Base-by-base conservation (phyloP, 2,797 vertebrate genomes). In the Pangasius larnaudii region DNA sequence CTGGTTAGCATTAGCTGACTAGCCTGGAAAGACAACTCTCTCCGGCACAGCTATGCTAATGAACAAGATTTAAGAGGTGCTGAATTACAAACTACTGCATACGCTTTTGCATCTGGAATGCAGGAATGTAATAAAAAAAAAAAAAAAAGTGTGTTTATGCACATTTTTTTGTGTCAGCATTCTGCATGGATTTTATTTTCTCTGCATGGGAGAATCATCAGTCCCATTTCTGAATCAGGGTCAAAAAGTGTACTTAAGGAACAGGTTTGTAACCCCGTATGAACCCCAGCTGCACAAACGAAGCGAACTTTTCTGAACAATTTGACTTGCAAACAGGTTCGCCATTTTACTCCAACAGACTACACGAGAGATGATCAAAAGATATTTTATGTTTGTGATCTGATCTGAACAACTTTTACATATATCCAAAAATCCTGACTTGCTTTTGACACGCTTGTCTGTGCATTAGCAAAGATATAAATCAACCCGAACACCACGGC, bases 301-400 rank as follows among this genome's bases (percentile, higher is more conserved):
- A 69, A 79, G 27, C 5, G 1, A 58, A 65, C 19, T 51, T n/a
- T 69, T 42, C 0, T 2, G 36, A 58, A 56, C 14, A 19, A 79
- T 79, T 58, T 79, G 74, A 61, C 79, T 81, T 81, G 36, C 79
- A 61, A 81, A 81, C 22, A 33, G 77, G 77, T 79, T 79, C 6
- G 4, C 2, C 4, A 19, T 46, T 46, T 46, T 46, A 46, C 42
- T 46, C 42, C 42, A 8, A 8, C 7, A 46, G 42, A 7, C 42
- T 8, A 7, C 42, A 46, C 42, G 5, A 7, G 42, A 46, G 42
- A 46, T 42, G 39, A 42, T 46, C 42, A 46, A 46, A 46, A 46
- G 42, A 46, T 39, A 4, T 5, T 39, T 39, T 39, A 39, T 39
- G 39, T 39, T 39, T 39, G 39, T 39, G 39, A 46, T 46, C 42